These are phyloP conservation scores for Phataginus tetradactyla DNA, from an alignment of 2,797 vertebrate genomes.

Conservation along the genomic window DNA sequence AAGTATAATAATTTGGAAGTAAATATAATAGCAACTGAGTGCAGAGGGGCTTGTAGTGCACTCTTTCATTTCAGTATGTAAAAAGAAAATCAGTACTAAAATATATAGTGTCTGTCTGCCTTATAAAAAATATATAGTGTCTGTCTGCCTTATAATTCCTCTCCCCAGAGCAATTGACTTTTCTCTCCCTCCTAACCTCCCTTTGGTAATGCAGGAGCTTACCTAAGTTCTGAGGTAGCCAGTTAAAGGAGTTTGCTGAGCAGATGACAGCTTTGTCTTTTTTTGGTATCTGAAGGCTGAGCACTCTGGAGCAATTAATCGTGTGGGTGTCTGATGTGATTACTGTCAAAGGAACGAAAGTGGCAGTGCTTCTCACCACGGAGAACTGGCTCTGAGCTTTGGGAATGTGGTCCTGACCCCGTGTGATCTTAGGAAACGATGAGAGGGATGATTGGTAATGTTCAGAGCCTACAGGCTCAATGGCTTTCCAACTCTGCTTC, in stretches of 20 bases:
- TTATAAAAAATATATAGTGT: not conserved
- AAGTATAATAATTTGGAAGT: constrained; percentile 53
- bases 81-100: constrained; percentile 10
- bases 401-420: not conserved
- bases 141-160: not conserved
- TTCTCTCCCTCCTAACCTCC: not conserved
- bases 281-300: not conserved
- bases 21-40: constrained; percentile 36
- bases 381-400: not conserved
- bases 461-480: not conserved
- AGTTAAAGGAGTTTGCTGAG: not conserved
- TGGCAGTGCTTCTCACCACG: not conserved
- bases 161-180: not conserved
- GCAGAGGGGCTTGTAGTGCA: not conserved
- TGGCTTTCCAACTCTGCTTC: not conserved
- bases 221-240: not conserved
- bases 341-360: not conserved
- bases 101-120: not conserved
- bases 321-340: not conserved
- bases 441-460: not conserved
- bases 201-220: not conserved
- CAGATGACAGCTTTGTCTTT: not conserved
- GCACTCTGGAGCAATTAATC: not conserved
- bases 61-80: constrained; percentile 32
- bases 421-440: not conserved